Base-by-base conservation (phyloP, 2,113 vertebrate species). In the Gallinago jamesoni region DNA sequence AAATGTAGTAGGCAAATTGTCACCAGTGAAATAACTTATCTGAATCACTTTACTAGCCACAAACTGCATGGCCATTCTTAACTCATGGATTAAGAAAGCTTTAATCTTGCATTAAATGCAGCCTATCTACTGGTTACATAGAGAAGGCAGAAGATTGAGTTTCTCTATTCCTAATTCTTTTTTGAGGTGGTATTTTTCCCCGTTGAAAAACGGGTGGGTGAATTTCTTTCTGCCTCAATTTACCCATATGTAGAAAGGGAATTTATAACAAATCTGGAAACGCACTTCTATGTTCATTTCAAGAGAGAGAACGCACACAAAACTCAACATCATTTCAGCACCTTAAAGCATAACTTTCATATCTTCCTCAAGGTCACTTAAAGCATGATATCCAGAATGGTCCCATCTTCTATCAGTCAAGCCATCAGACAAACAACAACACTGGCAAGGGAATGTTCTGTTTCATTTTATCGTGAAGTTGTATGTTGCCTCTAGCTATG, bases 401-500 rank as follows among this genome's bases (percentile, higher is more conserved):
- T 1, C 19, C 25, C 48, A 52, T 60, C 64, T 93, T 94, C 76
- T 63, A 60, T 30, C 21, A 81, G 55, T 52, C 47, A 84, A 83
- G 55, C 47, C 59, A 92, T 47, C 81, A 84, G 59, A 78, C 30
- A 82, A 83, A 69, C 7, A 87, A 35, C 67, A 88, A 5, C 57
- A 60, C 12, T 3, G 6, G 79, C 31, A 75, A 93, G 73, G 64
- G 35, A 92, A 92, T 23, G n/a, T 53, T 90, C 68, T 62, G 24
- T 81, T 86, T 78, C 64, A 64, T 67, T 94, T 81, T 84, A 63
- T 77, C 14, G 4, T 41, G 76, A 90, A 24, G 14, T 43, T 87
- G n/a, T 16, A 60, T 16, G n/a, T 25, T 84, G 84, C 90, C 90
- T 75, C 73, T 48, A 84, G 88, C 76, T 84, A 72, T 25, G 27